Base-by-base conservation (phyloP, 2,113 vertebrate species). In the Cyanoramphus novaezelandiae region DNA sequence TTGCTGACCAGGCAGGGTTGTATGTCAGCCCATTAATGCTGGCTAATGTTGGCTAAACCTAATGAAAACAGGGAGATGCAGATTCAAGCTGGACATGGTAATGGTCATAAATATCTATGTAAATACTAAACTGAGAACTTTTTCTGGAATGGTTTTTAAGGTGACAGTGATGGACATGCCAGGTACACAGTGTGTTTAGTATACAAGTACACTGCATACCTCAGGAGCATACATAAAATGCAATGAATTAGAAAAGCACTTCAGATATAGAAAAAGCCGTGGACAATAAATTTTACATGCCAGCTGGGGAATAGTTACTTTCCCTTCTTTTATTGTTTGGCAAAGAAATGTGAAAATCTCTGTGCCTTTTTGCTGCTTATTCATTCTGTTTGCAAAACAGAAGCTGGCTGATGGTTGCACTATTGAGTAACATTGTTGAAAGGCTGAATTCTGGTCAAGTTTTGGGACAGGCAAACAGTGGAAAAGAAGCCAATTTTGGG, bases 91-190 rank as follows among this genome's bases (percentile, higher is more conserved):
- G 47, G 17, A 25, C 25, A 17, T 46, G 28, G n/a, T 49, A 41
- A 21, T 68, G 11, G 25, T 67, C 23, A 23, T 72, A 53, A 88
- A 46, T 46, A 46, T 25, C 28, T 71, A 7, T 33, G 28, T 4
- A 82, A 27, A 39, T 74, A 44, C 14, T 47, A 21, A 41, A 4
- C 39, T 53, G 62, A 63, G 41, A 67, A 75, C 20, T 70, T 33
- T 75, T 91, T n/a, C 62, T 91, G 33, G 57, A 53, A 44, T 23
- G 9, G 12, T 71, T 86, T 47, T 82, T 37, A 71, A 55, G 37
- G 29, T 59, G 13, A n/a, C 0, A 0, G 2, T 49, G n/a, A 16
- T 44, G 46, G 21, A 27, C 5, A 1, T 64, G 35, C 21, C 55
- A 52, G 37, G 18, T 57, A 46, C 27, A 27, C 20, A 41, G 3